phyloP scores from a whole-genome alignment of 2,888 invertebrate species.

The Arenicola marina region DNA sequence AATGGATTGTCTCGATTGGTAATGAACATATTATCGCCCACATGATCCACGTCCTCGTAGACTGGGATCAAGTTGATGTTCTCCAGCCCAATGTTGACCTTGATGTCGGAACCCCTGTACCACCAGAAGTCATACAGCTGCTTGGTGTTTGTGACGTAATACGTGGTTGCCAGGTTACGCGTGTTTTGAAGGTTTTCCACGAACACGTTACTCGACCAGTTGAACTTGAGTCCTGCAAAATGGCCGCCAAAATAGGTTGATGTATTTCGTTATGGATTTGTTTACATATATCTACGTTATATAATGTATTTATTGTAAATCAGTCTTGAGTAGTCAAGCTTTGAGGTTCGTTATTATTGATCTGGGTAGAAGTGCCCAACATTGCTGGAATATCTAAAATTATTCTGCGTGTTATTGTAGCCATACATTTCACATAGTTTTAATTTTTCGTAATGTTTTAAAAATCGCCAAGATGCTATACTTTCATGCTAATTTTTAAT shows the following conservation, averaged over 20 bases:
- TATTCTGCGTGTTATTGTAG: too few species aligned
- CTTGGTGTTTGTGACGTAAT: constrained; percentile 52
- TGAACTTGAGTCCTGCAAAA: constrained; percentile 28
- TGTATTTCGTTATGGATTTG: neutral
- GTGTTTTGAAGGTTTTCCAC: constrained; percentile 48
- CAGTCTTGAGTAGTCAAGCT: too few species aligned
- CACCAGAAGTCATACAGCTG: constrained; percentile 51
- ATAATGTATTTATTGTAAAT: too few species aligned
- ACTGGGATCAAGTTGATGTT: constrained; percentile 52
- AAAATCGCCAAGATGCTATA: too few species aligned
- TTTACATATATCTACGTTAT: neutral
- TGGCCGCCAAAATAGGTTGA: too few species aligned
- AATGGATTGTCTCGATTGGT: constrained; percentile 28
- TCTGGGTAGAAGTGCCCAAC: too few species aligned
- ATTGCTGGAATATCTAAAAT: too few species aligned
- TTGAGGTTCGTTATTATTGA: too few species aligned
- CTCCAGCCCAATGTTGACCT: constrained; percentile 49
- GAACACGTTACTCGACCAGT: constrained; percentile 48
- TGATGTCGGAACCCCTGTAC: constrained; percentile 43
- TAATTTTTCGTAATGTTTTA: too few species aligned
- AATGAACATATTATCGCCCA: constrained; percentile 41
- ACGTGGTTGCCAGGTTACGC: constrained; percentile 42
- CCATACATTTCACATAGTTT: too few species aligned
- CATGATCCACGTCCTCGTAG: constrained; percentile 50
- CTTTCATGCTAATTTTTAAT: too few species aligned